A percentile compares a stretch with the other conserved stretches of the same genome.
phyloP scores from a whole-genome alignment of 2,113 vertebrate genomes.

The Carassius gibelio region DNA sequence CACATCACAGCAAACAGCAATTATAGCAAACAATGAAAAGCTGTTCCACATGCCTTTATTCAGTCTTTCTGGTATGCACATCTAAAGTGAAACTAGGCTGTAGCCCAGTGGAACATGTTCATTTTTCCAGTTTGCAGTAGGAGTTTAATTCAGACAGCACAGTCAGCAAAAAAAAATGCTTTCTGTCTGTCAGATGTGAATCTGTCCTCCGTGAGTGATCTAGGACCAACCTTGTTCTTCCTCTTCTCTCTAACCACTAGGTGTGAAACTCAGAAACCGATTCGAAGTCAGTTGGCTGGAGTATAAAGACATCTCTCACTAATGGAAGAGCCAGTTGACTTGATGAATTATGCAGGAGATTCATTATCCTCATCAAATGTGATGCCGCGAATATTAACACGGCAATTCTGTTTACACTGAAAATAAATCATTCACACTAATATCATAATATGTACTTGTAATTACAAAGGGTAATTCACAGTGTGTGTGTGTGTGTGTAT shows the following conservation, averaged over 20 bases:
- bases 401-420: constrained; percentile 43
- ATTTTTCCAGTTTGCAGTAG: constrained; percentile 55
- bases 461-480: constrained; percentile 44
- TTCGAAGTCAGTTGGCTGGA: constrained; percentile 25
- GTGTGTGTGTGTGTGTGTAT: constrained; percentile 44
- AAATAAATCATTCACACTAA: constrained; percentile 45
- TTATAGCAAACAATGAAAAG: constrained; percentile 13
- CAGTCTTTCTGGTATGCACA: constrained; percentile 12
- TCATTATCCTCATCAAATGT: constrained; percentile 40
- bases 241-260: constrained; percentile 24
- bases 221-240: constrained; percentile 26
- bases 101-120: constrained; percentile 47
- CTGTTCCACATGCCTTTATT: constrained; percentile 14
- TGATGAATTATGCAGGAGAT: constrained; percentile 44
- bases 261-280: constrained; percentile 20
- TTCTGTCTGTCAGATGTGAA: constrained; percentile 47
- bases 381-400: constrained; percentile 36
- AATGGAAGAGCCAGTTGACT: constrained; percentile 17
- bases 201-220: constrained; percentile 38
- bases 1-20: not conserved
- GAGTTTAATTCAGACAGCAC: constrained; percentile 29
- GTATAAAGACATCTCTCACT: constrained; percentile 3
- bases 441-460: constrained; percentile 48
- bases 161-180: constrained; percentile 34
- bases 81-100: constrained; percentile 37